Conservation (phyloP, 2,888 invertebrate species). For the Chrysina gloriosa region DNA sequence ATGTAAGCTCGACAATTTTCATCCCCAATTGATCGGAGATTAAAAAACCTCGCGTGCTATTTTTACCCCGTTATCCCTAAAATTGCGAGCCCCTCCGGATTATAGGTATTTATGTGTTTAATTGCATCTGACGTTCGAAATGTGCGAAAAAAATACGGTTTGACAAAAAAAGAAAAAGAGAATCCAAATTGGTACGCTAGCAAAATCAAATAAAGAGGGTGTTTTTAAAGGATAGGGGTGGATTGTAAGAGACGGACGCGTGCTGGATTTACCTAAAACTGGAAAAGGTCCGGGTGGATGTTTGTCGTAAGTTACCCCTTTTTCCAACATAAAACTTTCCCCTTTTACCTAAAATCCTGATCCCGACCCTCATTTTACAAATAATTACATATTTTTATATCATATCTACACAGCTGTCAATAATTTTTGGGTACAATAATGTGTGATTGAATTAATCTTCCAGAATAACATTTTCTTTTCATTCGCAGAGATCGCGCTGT, state of each 20-base stretch:
- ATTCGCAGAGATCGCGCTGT: background rate
- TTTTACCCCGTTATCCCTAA: constrained; percentile 52
- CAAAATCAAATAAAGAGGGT: constrained; percentile 42
- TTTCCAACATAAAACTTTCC: constrained; percentile 60
- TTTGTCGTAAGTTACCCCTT: constrained; percentile 63
- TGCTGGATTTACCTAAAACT: constrained; percentile 52
- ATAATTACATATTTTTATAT: constrained; percentile 64
- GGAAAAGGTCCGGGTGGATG: constrained; percentile 54
- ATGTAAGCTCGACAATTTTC: constrained; percentile 13
- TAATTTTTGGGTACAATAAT: constrained; percentile 56
- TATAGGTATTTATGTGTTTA: constrained; percentile 20
- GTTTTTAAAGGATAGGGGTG: constrained; percentile 36
- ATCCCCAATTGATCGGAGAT: constrained; percentile 32
- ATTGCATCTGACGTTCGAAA: constrained; percentile 28
- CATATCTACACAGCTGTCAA: constrained; percentile 60
- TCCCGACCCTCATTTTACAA: constrained; percentile 63
- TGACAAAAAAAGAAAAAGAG: background rate
- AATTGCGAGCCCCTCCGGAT: constrained; percentile 44
- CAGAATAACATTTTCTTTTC: constrained; percentile 49
- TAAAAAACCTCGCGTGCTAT: constrained; percentile 40
- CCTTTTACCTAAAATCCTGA: constrained; percentile 63
- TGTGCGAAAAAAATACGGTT: constrained; percentile 15
- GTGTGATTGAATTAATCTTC: constrained; percentile 60
- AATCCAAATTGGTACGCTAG: background rate
- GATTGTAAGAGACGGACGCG: no score